Percentiles rank a stretch among this genome's conserved stretches.
Conservation (phyloP, 2,888 invertebrate species). For the Phyllotreta striolata region DNA sequence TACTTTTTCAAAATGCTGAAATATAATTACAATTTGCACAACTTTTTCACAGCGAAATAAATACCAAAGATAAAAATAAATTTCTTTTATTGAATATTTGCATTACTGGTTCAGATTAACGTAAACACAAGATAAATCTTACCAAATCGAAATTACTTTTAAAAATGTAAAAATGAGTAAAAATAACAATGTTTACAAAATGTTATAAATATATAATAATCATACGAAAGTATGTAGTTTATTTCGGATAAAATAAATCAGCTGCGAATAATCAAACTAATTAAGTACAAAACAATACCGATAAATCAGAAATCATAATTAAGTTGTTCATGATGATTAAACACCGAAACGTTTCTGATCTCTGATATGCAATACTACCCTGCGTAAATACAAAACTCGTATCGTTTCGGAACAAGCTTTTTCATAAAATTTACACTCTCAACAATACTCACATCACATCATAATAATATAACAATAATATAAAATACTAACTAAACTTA, state of each 20-base stretch:
- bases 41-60: background rate
- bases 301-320: slow-evolving; percentile 1
- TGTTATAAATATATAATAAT: slow-evolving; percentile 29
- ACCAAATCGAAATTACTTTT: slow-evolving; percentile 19
- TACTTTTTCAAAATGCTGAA: too few relatives aligned
- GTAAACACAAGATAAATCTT: slow-evolving; percentile 27
- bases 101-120: slow-evolving; percentile 32
- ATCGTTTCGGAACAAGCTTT: slow-evolving; percentile 27
- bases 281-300: slow-evolving; percentile 30
- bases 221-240: slow-evolving; percentile 25
- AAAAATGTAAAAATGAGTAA: slow-evolving; percentile 27
- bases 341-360: too few relatives aligned
- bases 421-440: slow-evolving; percentile 37
- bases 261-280: slow-evolving; percentile 28
- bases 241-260: slow-evolving; percentile 14
- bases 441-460: slow-evolving; percentile 30
- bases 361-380: slow-evolving; percentile 1
- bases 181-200: slow-evolving; percentile 21
- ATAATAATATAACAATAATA: slow-evolving; percentile 36
- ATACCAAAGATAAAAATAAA: slow-evolving; percentile 28
- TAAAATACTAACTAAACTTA: slow-evolving; percentile 38
- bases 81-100: slow-evolving; percentile 29
- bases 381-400: slow-evolving; percentile 8
- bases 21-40: too few relatives aligned
- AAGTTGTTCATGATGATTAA: too few relatives aligned